Evolutionary conservation across 2,113 vertebrate genomes (phyloP).

Genomic region (Sinocyclocheilus maitianheensis): DNA sequence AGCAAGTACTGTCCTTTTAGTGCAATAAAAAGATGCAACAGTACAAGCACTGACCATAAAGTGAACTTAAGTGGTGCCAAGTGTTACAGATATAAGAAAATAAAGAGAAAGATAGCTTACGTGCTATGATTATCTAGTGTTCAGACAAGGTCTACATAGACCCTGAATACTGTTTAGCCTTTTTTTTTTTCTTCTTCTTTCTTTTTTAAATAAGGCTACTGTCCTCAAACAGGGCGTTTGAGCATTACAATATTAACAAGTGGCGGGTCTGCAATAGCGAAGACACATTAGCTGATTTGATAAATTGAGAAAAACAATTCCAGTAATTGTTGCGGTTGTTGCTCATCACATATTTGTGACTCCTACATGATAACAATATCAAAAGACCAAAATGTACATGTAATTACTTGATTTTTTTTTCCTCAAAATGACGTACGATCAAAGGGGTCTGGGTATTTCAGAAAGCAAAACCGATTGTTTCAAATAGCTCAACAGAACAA

Average conservation of each 20-base stretch:
- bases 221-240: neutral
- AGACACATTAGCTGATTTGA: constrained; percentile 2
- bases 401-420: neutral
- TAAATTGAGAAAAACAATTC: neutral
- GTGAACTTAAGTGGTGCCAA: constrained; percentile 21
- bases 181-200: neutral
- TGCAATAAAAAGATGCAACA: constrained; percentile 58
- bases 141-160: constrained; percentile 36
- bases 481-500: constrained; percentile 45
- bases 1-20: constrained; percentile 56
- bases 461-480: neutral
- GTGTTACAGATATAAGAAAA: constrained; percentile 14
- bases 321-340: neutral
- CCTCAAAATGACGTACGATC: neutral
- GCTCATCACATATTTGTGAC: neutral
- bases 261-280: neutral
- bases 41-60: constrained; percentile 38
- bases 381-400: neutral
- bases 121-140: constrained; percentile 50
- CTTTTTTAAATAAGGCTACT: constrained; percentile 17
- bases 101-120: constrained; percentile 41
- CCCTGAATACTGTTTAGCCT: constrained; percentile 43
- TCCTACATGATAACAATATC: neutral
- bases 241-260: constrained; percentile 5
- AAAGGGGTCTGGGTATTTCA: neutral